Conservation (phyloP, 2,888 invertebrate genomes). For the Cheilosia vulpina region DNA sequence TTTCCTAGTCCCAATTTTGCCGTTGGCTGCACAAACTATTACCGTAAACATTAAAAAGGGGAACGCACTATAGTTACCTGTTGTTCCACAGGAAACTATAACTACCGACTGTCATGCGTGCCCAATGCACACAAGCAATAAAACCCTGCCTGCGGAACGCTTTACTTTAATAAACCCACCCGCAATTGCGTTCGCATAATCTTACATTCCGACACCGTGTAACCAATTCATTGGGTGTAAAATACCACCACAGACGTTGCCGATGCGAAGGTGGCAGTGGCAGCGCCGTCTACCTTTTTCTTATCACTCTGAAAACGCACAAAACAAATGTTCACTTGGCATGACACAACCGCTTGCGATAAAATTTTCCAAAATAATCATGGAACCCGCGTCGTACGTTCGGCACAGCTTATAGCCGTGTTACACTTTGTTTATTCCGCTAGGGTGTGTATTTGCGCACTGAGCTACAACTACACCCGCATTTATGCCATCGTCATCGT, state of each 20-base stretch:
- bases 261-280: neutral
- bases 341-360: constrained; percentile 71
- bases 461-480: neutral
- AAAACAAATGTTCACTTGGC: constrained; percentile 73
- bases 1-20: too few relatives aligned
- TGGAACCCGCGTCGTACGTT: constrained; percentile 62
- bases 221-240: constrained; percentile 66
- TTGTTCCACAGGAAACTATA: neutral
- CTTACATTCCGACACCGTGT: constrained; percentile 62
- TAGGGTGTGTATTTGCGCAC: neutral
- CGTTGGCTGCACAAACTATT: too few relatives aligned
- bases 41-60: too few relatives aligned
- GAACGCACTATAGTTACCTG: neutral
- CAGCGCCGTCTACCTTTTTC: constrained; percentile 14
- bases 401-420: neutral
- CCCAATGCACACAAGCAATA: constrained; percentile 18
- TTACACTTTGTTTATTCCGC: constrained; percentile 43
- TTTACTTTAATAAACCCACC: constrained; percentile 47
- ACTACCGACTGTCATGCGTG: constrained; percentile 24
- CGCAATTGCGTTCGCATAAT: constrained; percentile 44
- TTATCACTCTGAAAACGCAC: constrained; percentile 67
- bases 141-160: constrained; percentile 27
- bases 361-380: constrained; percentile 63
- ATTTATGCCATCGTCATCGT: neutral
- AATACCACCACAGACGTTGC: constrained; percentile 51